Percentiles rank a stretch among this genome's conserved stretches.
Evolutionary conservation across 1,140 invertebrate species (phyloP).

Genomic region (Watersipora subatra): DNA sequence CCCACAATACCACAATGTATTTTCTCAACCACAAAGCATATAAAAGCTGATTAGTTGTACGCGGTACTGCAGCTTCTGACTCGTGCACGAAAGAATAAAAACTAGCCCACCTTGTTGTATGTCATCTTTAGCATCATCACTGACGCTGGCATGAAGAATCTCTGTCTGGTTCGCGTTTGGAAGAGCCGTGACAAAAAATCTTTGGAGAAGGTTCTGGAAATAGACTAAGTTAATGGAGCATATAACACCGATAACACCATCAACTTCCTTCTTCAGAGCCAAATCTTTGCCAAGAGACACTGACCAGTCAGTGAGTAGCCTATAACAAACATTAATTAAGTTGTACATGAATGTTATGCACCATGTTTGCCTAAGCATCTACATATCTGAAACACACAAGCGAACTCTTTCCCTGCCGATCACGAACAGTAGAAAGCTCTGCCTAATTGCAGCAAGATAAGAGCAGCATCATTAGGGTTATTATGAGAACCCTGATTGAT

Average conservation of each 20-base stretch:
- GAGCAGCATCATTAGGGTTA: too few species aligned
- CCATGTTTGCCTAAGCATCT: too few species aligned
- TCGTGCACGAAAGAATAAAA: background rate
- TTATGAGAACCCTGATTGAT: too few species aligned
- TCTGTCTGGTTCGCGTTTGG: slow-evolving; percentile 42
- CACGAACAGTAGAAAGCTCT: too few species aligned
- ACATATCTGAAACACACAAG: too few species aligned
- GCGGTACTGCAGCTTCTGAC: too few species aligned
- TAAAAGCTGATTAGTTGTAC: too few species aligned
- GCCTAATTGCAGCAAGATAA: too few species aligned
- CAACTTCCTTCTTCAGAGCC: slow-evolving; percentile 61
- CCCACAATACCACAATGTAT: too few species aligned
- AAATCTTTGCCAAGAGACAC: slow-evolving; percentile 48
- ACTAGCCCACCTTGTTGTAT: slow-evolving; percentile 24
- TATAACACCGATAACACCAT: slow-evolving; percentile 64
- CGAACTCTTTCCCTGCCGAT: too few species aligned
- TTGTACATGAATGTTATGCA: too few species aligned
- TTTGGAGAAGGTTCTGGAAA: slow-evolving; percentile 57
- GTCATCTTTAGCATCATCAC: slow-evolving; percentile 51
- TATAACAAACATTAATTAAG: slow-evolving; percentile 26
- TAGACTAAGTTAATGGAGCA: slow-evolving; percentile 65
- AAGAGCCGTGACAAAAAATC: slow-evolving; percentile 51
- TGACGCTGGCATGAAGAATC: slow-evolving; percentile 31
- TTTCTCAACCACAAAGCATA: too few species aligned
- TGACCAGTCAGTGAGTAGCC: slow-evolving; percentile 61